These are phyloP conservation scores for Elgonia sp. DNA, from an alignment of 2,888 invertebrate species.

Conservation along the genomic window DNA sequence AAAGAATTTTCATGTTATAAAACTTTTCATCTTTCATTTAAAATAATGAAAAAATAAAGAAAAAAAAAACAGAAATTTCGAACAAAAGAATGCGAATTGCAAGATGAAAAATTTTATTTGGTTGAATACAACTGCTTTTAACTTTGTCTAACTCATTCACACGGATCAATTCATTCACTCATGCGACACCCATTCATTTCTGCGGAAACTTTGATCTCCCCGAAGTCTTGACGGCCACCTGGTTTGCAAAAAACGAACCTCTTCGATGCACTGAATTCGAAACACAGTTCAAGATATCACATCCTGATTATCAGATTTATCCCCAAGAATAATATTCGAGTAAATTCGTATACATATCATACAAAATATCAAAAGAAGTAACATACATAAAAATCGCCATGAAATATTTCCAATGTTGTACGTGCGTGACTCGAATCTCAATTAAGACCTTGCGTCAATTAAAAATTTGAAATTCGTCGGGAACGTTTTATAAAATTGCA, in stretches of 20 bases:
- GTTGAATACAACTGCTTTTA: not conserved
- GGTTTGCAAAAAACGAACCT: conserved; percentile 15
- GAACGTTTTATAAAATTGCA: conserved; percentile 3
- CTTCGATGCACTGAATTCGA: conserved; percentile 29
- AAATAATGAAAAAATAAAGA: too few relatives aligned
- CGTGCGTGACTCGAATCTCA: conserved; percentile 32
- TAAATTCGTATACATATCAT: conserved; percentile 23
- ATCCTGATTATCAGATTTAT: conserved; percentile 23
- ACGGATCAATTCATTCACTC: conserved; percentile 43
- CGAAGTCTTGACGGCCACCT: conserved; percentile 27
- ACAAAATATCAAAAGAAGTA: conserved; percentile 22
- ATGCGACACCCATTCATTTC: conserved; percentile 17
- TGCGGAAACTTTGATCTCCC: conserved; percentile 34
- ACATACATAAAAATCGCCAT: conserved; percentile 35
- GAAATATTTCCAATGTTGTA: conserved; percentile 47
- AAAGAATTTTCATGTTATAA: too few relatives aligned
- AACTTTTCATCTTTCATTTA: too few relatives aligned
- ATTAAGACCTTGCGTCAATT: conserved; percentile 40
- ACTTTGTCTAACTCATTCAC: conserved; percentile 25
- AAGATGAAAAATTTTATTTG: not conserved
- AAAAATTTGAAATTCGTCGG: conserved; percentile 22
- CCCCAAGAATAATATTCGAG: conserved; percentile 24
- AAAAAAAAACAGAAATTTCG: too few relatives aligned
- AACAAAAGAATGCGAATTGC: too few relatives aligned
- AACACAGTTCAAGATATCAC: conserved; percentile 25